phyloP scores from a whole-genome alignment of 2,888 invertebrate species.

The Ctenicera cuprea region DNA sequence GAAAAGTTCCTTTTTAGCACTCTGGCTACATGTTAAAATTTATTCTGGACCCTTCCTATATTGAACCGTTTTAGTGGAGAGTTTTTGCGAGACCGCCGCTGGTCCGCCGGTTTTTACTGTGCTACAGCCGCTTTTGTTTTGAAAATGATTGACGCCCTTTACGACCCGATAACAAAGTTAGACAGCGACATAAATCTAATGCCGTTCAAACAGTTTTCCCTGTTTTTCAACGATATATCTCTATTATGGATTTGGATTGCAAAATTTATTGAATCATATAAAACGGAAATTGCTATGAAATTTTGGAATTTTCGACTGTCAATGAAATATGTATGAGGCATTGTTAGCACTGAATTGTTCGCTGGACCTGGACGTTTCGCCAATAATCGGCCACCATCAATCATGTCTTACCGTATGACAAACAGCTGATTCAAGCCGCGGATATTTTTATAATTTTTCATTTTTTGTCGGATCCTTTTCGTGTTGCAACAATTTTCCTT shows the following conservation, averaged over 20 bases:
- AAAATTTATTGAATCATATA: conserved; percentile 66
- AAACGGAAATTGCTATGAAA: conserved; percentile 65
- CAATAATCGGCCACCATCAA: conserved; percentile 64
- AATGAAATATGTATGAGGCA: conserved; percentile 64
- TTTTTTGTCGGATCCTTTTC: conserved; percentile 50
- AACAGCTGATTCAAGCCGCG: conserved; percentile 60
- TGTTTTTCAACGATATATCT: conserved; percentile 60
- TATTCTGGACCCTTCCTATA: conserved; percentile 34
- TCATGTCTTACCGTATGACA: conserved; percentile 61
- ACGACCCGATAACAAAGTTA: conserved; percentile 62
- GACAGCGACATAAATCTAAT: conserved; percentile 62
- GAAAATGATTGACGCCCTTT: conserved; percentile 62
- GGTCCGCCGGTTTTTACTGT: conserved; percentile 47
- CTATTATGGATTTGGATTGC: conserved; percentile 64
- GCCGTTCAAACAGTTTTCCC: conserved; percentile 58
- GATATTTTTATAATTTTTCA: conserved; percentile 57
- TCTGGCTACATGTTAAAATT: conserved; percentile 31
- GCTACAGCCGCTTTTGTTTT: conserved; percentile 56
- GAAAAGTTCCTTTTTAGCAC: conserved; percentile 21
- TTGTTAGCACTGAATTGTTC: conserved; percentile 60
- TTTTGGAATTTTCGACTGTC: conserved; percentile 61
- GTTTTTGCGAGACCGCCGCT: conserved; percentile 49
- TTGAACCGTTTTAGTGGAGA: conserved; percentile 34
- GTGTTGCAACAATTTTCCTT: conserved; percentile 44
- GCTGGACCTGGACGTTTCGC: conserved; percentile 55